Evolutionary conservation across 2,888 invertebrate genomes (phyloP).

Genomic region (Amiota communis): DNA sequence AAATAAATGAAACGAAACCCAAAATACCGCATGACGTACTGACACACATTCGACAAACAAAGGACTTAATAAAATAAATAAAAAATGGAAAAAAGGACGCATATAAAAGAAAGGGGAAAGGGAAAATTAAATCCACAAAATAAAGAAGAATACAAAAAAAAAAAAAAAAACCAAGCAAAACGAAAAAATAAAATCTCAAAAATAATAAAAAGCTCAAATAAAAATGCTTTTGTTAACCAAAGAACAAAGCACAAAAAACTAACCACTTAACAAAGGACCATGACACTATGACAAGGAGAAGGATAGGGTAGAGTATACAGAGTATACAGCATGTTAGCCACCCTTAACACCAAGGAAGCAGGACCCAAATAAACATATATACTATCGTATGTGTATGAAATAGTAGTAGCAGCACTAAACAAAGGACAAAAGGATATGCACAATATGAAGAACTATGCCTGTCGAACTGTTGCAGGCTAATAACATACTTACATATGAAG

Average conservation of each 20-base stretch:
- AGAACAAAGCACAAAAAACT: constrained; percentile 51
- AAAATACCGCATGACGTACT: constrained; percentile 66
- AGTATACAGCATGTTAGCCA: constrained; percentile 50
- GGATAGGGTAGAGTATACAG: background rate
- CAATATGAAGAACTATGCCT: background rate
- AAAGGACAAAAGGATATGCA: constrained; percentile 12
- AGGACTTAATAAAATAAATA: constrained; percentile 49
- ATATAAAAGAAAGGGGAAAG: constrained; percentile 40
- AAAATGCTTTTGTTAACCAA: constrained; percentile 61
- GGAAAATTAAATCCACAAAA: constrained; percentile 48
- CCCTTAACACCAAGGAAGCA: constrained; percentile 40
- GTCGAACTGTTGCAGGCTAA: background rate
- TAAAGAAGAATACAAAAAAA: too few species aligned
- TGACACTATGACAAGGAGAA: background rate
- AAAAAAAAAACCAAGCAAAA: constrained; percentile 32
- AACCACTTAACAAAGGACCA: constrained; percentile 59
- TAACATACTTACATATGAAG: background rate
- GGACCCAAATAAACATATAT: background rate
- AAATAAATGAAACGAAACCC: constrained; percentile 52
- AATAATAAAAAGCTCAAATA: constrained; percentile 65
- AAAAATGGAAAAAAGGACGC: constrained; percentile 50
- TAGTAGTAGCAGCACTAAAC: background rate
- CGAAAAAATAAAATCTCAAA: constrained; percentile 50
- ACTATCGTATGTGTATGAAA: background rate
- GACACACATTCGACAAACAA: constrained; percentile 63